Percentiles rank a stretch among this genome's conserved stretches.
phyloP scores from a whole-genome alignment of 2,113 vertebrate genomes.

The Rhombomys opimus region DNA sequence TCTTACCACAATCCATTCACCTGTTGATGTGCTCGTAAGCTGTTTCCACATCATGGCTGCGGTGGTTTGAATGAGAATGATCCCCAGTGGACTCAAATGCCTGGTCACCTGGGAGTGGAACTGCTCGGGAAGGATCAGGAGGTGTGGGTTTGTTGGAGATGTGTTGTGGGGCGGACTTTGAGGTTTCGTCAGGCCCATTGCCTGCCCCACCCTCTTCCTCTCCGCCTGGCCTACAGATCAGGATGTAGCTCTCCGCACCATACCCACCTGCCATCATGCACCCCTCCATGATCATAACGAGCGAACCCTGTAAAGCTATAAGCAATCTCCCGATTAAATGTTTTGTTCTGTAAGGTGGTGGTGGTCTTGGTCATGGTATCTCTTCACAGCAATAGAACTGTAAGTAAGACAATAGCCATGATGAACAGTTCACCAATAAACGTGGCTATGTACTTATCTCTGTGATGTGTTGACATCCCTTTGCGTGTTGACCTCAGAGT shows the following conservation, averaged over 20 bases:
- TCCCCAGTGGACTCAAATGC: background rate
- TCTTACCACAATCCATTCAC: background rate
- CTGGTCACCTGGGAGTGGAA: background rate
- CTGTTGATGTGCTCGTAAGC: background rate
- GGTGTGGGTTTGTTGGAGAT: background rate
- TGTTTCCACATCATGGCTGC: background rate
- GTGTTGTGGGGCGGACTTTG: background rate
- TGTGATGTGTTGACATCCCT: background rate
- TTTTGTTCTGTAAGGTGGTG: background rate
- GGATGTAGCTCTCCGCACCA: background rate
- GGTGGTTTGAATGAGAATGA: background rate
- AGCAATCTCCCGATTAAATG: background rate
- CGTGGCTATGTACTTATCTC: background rate
- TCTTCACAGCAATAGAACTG: background rate
- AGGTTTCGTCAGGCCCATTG: background rate
- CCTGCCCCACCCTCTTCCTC: too few species aligned
- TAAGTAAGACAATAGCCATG: too few species aligned
- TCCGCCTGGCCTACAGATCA: background rate
- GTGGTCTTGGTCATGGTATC: background rate
- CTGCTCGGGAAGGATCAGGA: background rate
- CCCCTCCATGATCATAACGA: background rate
- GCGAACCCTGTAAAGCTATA: background rate
- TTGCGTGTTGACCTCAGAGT: background rate
- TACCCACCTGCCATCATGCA: background rate
- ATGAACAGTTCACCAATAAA: background rate